Base-by-base conservation (phyloP, 2,113 vertebrate genomes). In the Pseudolaguvia tuberculata region DNA sequence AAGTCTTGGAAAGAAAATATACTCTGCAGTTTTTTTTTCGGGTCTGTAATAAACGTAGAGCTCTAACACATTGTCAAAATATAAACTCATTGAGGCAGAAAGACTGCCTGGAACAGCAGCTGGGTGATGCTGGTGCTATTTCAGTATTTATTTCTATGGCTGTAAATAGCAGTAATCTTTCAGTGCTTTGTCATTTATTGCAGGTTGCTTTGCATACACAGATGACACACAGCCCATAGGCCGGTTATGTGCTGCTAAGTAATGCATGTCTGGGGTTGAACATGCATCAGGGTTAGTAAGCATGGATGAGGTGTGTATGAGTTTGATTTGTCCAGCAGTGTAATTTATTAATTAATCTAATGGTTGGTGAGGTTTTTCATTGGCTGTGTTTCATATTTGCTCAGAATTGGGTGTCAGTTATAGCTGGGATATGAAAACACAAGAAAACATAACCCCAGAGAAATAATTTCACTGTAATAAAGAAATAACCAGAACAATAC, bases 41-140 rank as follows among this genome's bases (percentile, higher is more conserved):
- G 23, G 23, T 42, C 39, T 18, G 18, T 55, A 35, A 27, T 47
- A 59, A 35, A 57, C 50, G 53, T 58, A 75, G 25, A 69, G n/a
- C 39, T 70, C 11, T n/a, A 70, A 29, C 45, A 50, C 53, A 50
- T 61, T 50, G 63, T 42, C 6, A 71, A 23, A 63, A 45, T 59
- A 70, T 63, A 70, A 77, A 77, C 14, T 9, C 21, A 55, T 61
- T 70, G 57, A 61, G 57, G 31, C 75, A 62, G 75, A 51, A 77
- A 70, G 48, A 55, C 17, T 52, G 57, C 18, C n/a, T 61, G 52
- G 17, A 53, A 27, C n/a, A 52, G 67, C 75, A 70, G 27, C 63
- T 31, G 74, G 75, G 50, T 42, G 59, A 45, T 51, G 6, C 72
- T 65, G 59, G 20, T 27, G 18, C 66, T 76, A 76, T 76, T 70